A percentile compares a stretch with the other conserved stretches of the same genome.
phyloP scores from a whole-genome alignment of 2,888 invertebrate species.

The Siphlonurus alternatus region DNA sequence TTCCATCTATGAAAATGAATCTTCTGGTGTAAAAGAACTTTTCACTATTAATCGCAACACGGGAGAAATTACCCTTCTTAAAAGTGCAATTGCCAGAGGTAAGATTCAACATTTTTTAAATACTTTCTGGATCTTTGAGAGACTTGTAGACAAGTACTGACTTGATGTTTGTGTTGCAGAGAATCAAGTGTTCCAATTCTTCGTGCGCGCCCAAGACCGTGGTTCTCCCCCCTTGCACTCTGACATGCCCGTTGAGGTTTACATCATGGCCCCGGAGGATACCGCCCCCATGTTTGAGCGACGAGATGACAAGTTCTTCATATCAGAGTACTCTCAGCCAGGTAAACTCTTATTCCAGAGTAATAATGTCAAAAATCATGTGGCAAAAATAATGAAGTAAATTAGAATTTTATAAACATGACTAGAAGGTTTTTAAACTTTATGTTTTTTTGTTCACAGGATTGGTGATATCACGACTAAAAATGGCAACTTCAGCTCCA shows the following conservation, averaged over 20 bases:
- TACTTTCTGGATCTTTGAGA: background rate
- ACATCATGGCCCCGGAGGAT: slow-evolving; percentile 52
- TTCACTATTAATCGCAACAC: slow-evolving; percentile 58
- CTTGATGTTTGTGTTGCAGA: slow-evolving; percentile 30
- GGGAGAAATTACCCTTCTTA: slow-evolving; percentile 52
- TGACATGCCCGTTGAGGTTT: slow-evolving; percentile 66
- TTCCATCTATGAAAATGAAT: slow-evolving; percentile 53
- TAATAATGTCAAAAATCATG: background rate
- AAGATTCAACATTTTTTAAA: slow-evolving; percentile 11
- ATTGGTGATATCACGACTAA: slow-evolving; percentile 48
- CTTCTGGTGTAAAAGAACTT: slow-evolving; percentile 42
- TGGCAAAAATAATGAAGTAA: background rate
- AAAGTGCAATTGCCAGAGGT: slow-evolving; percentile 38
- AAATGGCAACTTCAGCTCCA: slow-evolving; percentile 42
- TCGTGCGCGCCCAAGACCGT: slow-evolving; percentile 72
- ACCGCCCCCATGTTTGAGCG: slow-evolving; percentile 56
- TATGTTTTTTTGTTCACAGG: slow-evolving; percentile 25
- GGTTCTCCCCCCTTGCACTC: slow-evolving; percentile 53
- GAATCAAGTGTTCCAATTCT: slow-evolving; percentile 69
- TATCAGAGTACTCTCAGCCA: slow-evolving; percentile 56
- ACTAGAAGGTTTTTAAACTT: background rate
- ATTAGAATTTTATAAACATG: background rate
- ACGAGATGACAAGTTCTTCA: slow-evolving; percentile 57
- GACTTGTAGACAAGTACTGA: too few relatives aligned
- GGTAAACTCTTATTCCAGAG: slow-evolving; percentile 29